Evolutionary conservation across 1,140 invertebrate species (phyloP).

Genomic region (Frieseomelitta varia): DNA sequence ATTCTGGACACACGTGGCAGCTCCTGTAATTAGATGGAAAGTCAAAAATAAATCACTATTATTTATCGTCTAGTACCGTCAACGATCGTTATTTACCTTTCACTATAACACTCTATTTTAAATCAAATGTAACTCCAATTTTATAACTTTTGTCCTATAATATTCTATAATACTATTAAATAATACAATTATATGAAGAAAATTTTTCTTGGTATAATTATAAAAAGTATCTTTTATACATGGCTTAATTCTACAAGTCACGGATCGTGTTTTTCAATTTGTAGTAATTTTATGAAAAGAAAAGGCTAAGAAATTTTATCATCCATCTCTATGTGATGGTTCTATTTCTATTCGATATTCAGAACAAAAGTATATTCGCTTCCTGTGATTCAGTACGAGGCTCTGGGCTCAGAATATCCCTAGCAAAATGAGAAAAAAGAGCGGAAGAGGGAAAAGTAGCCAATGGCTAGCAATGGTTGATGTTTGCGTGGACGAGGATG

Average conservation of each 20-base stretch:
- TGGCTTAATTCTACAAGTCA: not conserved
- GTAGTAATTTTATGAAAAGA: not conserved
- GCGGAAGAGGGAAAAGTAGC: slow-evolving; percentile 32
- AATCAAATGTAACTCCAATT: not conserved
- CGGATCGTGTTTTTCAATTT: not conserved
- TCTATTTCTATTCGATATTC: not conserved
- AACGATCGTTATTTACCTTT: slow-evolving; percentile 4
- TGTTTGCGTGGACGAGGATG: slow-evolving; percentile 61
- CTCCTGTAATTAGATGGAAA: slow-evolving; percentile 36
- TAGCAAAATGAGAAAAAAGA: slow-evolving; percentile 18
- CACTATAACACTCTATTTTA: not conserved
- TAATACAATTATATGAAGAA: too few relatives aligned
- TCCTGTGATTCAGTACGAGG: slow-evolving; percentile 4
- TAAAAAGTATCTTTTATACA: not conserved
- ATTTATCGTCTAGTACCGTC: slow-evolving; percentile 66
- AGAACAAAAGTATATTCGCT: not conserved
- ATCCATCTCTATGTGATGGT: not conserved
- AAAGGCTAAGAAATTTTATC: not conserved
- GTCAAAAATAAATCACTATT: slow-evolving; percentile 67
- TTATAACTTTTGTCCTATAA: not conserved
- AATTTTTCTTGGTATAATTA: not conserved
- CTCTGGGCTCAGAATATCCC: slow-evolving; percentile 39
- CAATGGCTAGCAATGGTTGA: slow-evolving; percentile 32
- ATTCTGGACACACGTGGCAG: slow-evolving; percentile 11
- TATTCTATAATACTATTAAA: not conserved